Evolutionary conservation across 1,140 invertebrate genomes (phyloP), one percentile per base, ranked within the genome.

Genomic region (Heliconius himera): DNA sequence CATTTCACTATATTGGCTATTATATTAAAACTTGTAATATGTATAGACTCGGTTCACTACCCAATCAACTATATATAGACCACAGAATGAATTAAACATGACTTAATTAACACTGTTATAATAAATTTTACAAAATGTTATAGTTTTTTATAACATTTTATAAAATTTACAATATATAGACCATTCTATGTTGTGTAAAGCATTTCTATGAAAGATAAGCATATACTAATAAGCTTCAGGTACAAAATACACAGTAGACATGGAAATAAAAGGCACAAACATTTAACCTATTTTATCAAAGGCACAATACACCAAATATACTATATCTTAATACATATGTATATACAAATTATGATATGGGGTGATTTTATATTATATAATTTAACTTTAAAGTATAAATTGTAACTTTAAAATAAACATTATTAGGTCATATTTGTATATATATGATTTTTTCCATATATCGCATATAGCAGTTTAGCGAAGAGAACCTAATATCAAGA

Each of bases 261-360:
- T 87, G 85, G 88, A 92, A 92, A 89, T 87, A 90, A 94, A 94
- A 94, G 91, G 91, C 91, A 93, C 91, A 89, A 88, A 92, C 85
- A 91, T 91, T 93, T 89, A 90, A 89, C 87, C 90, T 91, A 92
- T 84, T 84, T 89, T 89, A 86, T 87, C 74, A 90, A 94, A 94
- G 92, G 92, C 92, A 94, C 92, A 90, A 89, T 93, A 92, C 87
- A 91, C 87, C 82, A 88, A 92, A 90, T 85, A 49, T 78, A 87
- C 84, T 79, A 86, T 85, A 86, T 79, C 84, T 81, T 77, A 84
- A 74, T 77, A 77, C 41, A 79, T 75, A 70, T 22, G 26, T 74
- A 73, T 56, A 41, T 73, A 66, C 46, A 74, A 74, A 74, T 49
- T 73, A 70, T 66, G 54, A 56, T 56, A 56, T 56, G 60, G 60